Evolutionary conservation across 2,888 invertebrate genomes (phyloP), one percentile per base, ranked within the genome.

Genomic region (Caenorhabditis imperialis): DNA sequence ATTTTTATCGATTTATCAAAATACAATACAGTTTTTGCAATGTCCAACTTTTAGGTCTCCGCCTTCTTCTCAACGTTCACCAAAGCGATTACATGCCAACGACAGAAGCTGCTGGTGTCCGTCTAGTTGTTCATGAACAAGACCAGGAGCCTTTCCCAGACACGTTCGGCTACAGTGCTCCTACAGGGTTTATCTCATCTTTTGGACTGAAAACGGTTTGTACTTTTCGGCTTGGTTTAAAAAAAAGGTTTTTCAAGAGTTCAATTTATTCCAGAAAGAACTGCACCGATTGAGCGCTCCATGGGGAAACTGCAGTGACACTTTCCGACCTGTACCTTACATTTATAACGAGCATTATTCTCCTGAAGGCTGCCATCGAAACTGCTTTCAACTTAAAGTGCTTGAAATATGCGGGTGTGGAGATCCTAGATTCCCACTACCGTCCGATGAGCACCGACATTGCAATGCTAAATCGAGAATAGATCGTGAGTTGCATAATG

Each of bases 341-440:
- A 87, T 88, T 60, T 88, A 88, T 61, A 79, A 84, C 14, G 87
- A 86, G 44, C 85, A 85, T 42, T 88, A 88, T 53, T 88, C 88
- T 5, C 86, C 86, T 3, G 88, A 88, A 73, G 86, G 87, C n/a
- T 25, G 71, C 22, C 53, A 58, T 30, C 25, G 47, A n/a, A 54
- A 63, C 16, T 67, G 67, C 30, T 67, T 67, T 14, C 88, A 88
- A 74, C 78, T 85, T 35, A 79, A 81, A 42, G 84, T 88, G n/a
- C 55, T 88, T 16, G 60, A 74, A 45, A 69, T 67, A n/a, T 88
- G 88, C 67, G 78, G 81, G 7, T 88, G 88, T 69, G 88, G 88
- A 5, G 88, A 88, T 61, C 88, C 88, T 1, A 77, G 88, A 23
- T 88, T 88, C 50, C 88, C 88, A 0, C 53, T 87, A n/a, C 86